Evolutionary conservation across 2,888 invertebrate species (phyloP), one percentile per base, ranked within the genome.

Genomic region (Stenodera caucasica): DNA sequence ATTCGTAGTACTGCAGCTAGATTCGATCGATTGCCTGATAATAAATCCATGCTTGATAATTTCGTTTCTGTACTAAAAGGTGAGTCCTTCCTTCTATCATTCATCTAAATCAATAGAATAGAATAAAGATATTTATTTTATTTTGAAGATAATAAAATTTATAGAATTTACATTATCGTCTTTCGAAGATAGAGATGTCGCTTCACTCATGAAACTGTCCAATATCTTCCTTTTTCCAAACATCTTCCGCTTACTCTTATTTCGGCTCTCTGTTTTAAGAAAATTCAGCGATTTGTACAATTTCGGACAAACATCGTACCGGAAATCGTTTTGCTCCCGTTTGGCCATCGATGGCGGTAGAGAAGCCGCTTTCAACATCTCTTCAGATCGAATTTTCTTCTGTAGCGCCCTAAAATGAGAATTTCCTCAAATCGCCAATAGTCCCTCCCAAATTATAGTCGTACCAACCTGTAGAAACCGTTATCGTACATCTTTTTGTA

Each of bases 401-500:
- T 88, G 88, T 70, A 90, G 81, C 15, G 84, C 82, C 66, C 88
- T 87, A 66, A 23, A 75, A 72, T 15, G 4, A 54, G 53, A 15
- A 11, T 33, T 21, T 21, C 29, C 26, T 23, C 45, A 11, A 21
- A 52, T 14, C 7, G n/a, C 2, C 32, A 40, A n/a, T 32, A 49
- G 11, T 2, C 18, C 30, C 33, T 37, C 15, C 15, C 9, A 58
- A 37, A 55, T 50, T 23, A 56, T 29, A 15, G 9, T 15, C 0
- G 35, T 3, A 49, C 59, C 67, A 72, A 89, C 88, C 88, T 84
- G 76, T 88, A 89, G 78, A 86, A 90, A 66, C 89, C 88, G 69
- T 90, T 88, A 73, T 90, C 89, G 66, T 87, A 84, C 83, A 88
- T 87, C 74, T 86, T 88, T 65, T 87, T 85, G 66, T 89, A 89